Percentiles rank a stretch among this genome's conserved stretches.
Evolutionary conservation across 2,113 vertebrate species (phyloP).

Genomic region (Bufo gargarizans): DNA sequence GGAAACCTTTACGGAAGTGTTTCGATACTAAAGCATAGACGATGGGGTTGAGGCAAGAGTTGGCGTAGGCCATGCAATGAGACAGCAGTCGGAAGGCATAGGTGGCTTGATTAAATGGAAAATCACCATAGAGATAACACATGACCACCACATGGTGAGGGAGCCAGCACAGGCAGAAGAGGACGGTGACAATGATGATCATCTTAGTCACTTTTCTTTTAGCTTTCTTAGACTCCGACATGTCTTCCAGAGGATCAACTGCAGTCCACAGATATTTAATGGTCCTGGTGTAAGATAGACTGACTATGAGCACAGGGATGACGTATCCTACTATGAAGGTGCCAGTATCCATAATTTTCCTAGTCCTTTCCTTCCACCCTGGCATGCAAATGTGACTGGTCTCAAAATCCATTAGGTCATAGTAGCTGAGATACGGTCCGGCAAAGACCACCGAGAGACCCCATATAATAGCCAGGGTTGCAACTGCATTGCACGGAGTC

Average conservation of each 20-base stretch:
- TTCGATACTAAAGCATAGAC: constrained; percentile 86
- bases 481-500: constrained; percentile 78
- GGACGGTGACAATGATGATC: constrained; percentile 87
- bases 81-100: constrained; percentile 85
- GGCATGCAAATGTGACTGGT: constrained; percentile 85
- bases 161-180: constrained; percentile 89
- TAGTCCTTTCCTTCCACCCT: constrained; percentile 81
- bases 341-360: constrained; percentile 84
- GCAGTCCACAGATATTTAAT: constrained; percentile 90
- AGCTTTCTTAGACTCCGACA: constrained; percentile 85
- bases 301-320: constrained; percentile 83
- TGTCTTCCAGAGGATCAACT: constrained; percentile 81
- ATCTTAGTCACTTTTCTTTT: constrained; percentile 89
- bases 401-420: constrained; percentile 80
- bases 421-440: constrained; percentile 86
- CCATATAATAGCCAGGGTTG: constrained; percentile 85
- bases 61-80: constrained; percentile 90
- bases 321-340: constrained; percentile 85
- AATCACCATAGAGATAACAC: constrained; percentile 84
- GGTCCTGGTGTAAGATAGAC: constrained; percentile 84
- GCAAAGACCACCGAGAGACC: constrained; percentile 82
- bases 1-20: constrained; percentile 88
- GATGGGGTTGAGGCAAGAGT: constrained; percentile 89
- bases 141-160: constrained; percentile 85
- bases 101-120: constrained; percentile 86